Evolutionary conservation across 2,888 invertebrate genomes (phyloP).

Genomic region (Rotaria magnacalcarata): DNA sequence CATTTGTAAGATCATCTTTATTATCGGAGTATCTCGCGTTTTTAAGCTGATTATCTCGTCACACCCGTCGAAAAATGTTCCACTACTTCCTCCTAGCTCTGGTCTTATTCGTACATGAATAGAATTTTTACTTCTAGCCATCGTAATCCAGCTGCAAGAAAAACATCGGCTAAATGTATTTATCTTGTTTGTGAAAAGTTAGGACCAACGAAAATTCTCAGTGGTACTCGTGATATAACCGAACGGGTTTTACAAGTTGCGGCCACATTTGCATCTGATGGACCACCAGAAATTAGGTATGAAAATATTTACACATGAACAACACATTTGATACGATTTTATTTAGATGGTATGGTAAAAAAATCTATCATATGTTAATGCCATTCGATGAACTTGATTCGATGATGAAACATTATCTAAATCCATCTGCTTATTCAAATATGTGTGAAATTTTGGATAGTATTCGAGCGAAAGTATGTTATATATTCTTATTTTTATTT

Average conservation of each 20-base stretch:
- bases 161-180: constrained; percentile 75
- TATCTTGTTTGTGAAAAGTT: constrained; percentile 69
- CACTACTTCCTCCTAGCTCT: too few relatives aligned
- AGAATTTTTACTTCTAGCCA: constrained; percentile 62
- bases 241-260: constrained; percentile 75
- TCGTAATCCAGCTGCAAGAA: constrained; percentile 79
- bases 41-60: too few relatives aligned
- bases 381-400: constrained; percentile 72
- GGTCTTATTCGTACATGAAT: too few relatives aligned
- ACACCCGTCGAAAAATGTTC: too few relatives aligned
- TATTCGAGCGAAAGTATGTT: constrained; percentile 64
- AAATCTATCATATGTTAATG: constrained; percentile 71
- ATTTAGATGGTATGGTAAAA: constrained; percentile 69
- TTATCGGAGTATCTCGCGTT: too few relatives aligned
- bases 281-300: constrained; percentile 76
- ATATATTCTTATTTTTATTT: neutral
- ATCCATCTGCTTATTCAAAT: constrained; percentile 73
- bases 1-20: too few relatives aligned
- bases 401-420: constrained; percentile 72
- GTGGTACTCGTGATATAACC: constrained; percentile 71
- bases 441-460: constrained; percentile 73
- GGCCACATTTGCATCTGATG: constrained; percentile 78
- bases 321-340: too few relatives aligned
- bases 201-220: constrained; percentile 71
- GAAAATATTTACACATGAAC: too few relatives aligned